Evolutionary conservation across 2,113 vertebrate species (phyloP).

Genomic region (Gallinago jamesoni): DNA sequence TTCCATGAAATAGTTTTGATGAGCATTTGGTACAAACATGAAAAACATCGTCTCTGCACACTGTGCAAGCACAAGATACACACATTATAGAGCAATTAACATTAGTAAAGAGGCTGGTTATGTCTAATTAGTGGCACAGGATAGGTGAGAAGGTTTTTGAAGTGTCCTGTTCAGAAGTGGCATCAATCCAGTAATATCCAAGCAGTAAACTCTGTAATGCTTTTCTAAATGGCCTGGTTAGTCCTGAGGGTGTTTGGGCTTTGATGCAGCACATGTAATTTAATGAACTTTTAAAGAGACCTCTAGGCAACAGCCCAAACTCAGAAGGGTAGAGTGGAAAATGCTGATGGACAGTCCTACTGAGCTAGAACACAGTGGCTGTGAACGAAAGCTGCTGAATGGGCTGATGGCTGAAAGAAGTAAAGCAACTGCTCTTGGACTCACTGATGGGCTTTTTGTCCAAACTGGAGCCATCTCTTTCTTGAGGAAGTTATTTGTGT

Average conservation of each 20-base stretch:
- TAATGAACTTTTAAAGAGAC: constrained; percentile 19
- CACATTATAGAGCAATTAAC: not conserved
- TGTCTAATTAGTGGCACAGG: not conserved
- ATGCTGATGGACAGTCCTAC: constrained; percentile 53
- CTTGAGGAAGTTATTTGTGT: constrained; percentile 27
- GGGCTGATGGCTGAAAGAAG: constrained; percentile 39
- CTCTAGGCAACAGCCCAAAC: constrained; percentile 37
- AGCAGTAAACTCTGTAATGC: not conserved
- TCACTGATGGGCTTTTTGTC: not conserved
- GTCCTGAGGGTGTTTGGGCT: not conserved
- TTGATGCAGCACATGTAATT: not conserved
- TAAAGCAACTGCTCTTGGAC: constrained; percentile 10
- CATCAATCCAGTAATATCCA: not conserved
- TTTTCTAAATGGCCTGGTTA: not conserved
- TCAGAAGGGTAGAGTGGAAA: constrained; percentile 49
- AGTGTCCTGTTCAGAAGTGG: not conserved
- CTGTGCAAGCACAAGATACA: not conserved
- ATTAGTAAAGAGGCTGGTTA: not conserved
- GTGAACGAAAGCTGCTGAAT: constrained; percentile 28
- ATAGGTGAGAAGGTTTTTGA: not conserved
- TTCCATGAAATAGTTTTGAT: not conserved
- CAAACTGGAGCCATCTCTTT: constrained; percentile 36
- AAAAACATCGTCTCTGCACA: not conserved
- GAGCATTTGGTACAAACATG: not conserved
- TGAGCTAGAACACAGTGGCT: constrained; percentile 4